phyloP scores from a whole-genome alignment of 2,888 invertebrate species.

The Epinotia bilunana region DNA sequence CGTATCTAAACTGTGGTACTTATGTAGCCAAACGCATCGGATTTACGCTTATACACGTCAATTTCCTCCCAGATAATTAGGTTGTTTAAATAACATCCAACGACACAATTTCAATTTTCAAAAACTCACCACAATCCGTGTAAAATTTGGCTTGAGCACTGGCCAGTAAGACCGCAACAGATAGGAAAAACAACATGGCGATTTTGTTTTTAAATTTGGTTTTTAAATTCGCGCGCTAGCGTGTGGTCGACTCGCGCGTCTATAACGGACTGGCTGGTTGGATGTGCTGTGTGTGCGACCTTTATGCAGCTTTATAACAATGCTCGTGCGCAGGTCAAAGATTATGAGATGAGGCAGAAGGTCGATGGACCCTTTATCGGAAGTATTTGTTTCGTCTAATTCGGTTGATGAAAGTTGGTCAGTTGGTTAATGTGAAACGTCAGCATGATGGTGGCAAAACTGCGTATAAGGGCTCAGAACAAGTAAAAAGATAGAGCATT shows the following conservation, averaged over 20 bases:
- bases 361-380: slow-evolving; percentile 29
- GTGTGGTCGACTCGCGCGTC: slow-evolving; percentile 74
- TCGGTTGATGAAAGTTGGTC: not conserved
- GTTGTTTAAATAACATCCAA: not conserved
- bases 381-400: not conserved
- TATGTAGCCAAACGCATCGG: slow-evolving; percentile 6
- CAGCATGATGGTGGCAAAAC: too few relatives aligned
- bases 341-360: slow-evolving; percentile 53
- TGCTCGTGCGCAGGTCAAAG: slow-evolving; percentile 76
- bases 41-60: slow-evolving; percentile 10
- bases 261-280: slow-evolving; percentile 63
- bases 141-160: slow-evolving; percentile 77
- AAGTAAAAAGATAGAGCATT: too few relatives aligned
- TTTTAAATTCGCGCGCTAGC: slow-evolving; percentile 70
- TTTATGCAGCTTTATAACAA: slow-evolving; percentile 70
- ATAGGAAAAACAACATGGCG: slow-evolving; percentile 71
- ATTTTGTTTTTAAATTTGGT: slow-evolving; percentile 41
- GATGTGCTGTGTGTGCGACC: slow-evolving; percentile 68
- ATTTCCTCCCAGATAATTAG: slow-evolving; percentile 2
- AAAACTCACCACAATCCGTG: slow-evolving; percentile 74
- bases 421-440: not conserved
- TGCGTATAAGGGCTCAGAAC: too few relatives aligned
- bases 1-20: not conserved
- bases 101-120: slow-evolving; percentile 7
- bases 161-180: slow-evolving; percentile 65